A percentile compares a stretch with the other conserved stretches of the same genome.
Conservation (phyloP, 2,113 vertebrate genomes). For the Tylochromis polylepis region DNA sequence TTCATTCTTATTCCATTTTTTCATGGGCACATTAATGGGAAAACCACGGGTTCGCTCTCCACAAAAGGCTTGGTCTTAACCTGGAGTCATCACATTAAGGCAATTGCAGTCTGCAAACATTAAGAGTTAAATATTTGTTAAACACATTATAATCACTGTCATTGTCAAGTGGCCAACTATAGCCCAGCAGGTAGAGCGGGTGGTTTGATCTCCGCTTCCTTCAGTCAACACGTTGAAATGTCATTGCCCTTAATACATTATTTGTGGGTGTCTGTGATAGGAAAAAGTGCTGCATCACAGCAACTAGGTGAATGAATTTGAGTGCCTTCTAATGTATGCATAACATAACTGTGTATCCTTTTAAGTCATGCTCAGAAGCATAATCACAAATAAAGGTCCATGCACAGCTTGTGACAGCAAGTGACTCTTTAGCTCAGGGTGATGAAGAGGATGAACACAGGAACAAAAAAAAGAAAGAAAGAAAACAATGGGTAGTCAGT, state of each 20-base stretch:
- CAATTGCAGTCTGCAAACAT: neutral
- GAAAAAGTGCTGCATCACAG: neutral
- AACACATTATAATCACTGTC: neutral
- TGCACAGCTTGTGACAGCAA: neutral
- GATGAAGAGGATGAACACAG: neutral
- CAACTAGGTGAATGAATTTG: neutral
- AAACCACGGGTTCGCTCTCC: neutral
- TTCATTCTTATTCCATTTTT: slow-evolving; percentile 41
- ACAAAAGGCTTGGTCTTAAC: neutral
- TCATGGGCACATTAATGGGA: neutral
- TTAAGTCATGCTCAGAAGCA: neutral
- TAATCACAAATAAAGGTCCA: neutral
- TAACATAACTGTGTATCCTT: neutral
- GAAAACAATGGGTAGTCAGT: neutral
- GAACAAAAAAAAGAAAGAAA: neutral
- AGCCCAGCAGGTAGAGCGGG: neutral
- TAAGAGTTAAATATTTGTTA: neutral
- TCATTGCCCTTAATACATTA: neutral
- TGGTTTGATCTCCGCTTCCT: neutral
- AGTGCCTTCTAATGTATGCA: neutral
- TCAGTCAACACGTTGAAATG: neutral
- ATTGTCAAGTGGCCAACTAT: neutral
- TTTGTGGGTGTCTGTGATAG: neutral
- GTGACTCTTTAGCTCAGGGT: neutral
- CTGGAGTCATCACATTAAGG: neutral